Conservation (phyloP, 2,888 invertebrate species). For the Drosophila merina region DNA sequence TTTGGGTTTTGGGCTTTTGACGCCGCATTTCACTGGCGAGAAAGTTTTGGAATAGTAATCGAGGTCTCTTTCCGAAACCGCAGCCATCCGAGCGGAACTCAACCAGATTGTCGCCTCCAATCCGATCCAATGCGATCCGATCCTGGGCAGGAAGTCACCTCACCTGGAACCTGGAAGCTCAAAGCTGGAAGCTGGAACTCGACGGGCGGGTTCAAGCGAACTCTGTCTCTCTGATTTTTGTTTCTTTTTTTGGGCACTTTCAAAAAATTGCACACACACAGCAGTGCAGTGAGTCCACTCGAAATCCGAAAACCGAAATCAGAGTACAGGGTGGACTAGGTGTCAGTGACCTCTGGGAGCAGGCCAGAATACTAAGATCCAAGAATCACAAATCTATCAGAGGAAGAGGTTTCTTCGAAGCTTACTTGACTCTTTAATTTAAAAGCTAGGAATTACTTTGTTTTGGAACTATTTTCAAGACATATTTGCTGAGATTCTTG, state of each 20-base stretch:
- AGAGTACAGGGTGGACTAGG: constrained; percentile 7
- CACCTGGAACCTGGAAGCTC: constrained; percentile 6
- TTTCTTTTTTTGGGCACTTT: constrained; percentile 11
- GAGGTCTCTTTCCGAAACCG: constrained; percentile 4
- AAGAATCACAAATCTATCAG: not conserved
- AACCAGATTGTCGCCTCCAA: constrained; percentile 5
- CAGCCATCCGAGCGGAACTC: constrained; percentile 13
- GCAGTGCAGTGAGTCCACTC: not conserved
- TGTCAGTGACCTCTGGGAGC: constrained; percentile 34
- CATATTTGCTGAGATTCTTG: no score
- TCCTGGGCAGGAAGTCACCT: constrained; percentile 49
- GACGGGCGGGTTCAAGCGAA: not conserved
- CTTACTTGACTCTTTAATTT: no score
- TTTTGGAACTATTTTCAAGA: no score
- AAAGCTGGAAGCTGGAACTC: constrained; percentile 2
- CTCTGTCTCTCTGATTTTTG: not conserved
- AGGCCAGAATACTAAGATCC: not conserved
- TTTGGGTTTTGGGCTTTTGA: constrained; percentile 9
- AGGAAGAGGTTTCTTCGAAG: not conserved
- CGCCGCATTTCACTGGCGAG: constrained; percentile 60
- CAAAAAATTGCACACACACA: constrained; percentile 20
- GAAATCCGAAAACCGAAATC: constrained; percentile 3
- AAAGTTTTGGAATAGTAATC: constrained; percentile 55
- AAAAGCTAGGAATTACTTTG: no score
- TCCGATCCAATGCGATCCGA: not conserved